Base-by-base conservation (phyloP, 2,113 vertebrate species). In the Menura novaehollandiae region DNA sequence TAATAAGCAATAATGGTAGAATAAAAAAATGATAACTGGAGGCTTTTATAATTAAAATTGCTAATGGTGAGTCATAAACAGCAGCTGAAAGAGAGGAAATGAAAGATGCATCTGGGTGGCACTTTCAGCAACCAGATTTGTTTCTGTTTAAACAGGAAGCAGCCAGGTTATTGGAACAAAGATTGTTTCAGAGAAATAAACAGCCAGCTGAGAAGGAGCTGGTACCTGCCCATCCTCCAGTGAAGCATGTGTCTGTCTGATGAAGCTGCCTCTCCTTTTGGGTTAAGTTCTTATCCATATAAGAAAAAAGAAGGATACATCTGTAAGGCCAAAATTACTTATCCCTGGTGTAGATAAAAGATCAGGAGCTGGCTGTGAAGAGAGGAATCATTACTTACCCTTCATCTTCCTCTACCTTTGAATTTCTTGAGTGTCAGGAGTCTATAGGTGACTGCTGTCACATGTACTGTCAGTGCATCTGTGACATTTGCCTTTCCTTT, bases 11-110 rank as follows among this genome's bases (percentile, higher is more conserved):
- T 56, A 46, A 60, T 15, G 62, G 66, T 80, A 82, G 81, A 84
- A 89, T 80, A 59, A 46, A 78, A 59, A 96, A 73, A 89, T 75
- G 26, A 60, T 78, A 81, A 91, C 55, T 41, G n/a, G 35, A 82
- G 26, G 59, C 39, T 93, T 88, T 59, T 52, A 67, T 91, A 68
- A 91, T 76, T 88, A 86, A 91, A 93, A 79, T 77, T 68, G 15
- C 47, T 73, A 64, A 71, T n/a, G 35, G 55, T 81, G 83, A 96
- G 58, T 94, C 96, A 89, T 53, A 62, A 95, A 89, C 52, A 90
- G 71, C 80, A 89, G 88, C 72, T 76, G 71, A 81, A 60, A 82
- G 69, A 58, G 44, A 82, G 73, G 69, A 77, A 79, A 76, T 72
- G 56, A 87, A 89, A 95, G 69, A 68, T 75, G 39, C 46, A 51